These are phyloP conservation scores for Adineta ricciae DNA, from an alignment of 2,888 invertebrate species.

Conservation along the genomic window DNA sequence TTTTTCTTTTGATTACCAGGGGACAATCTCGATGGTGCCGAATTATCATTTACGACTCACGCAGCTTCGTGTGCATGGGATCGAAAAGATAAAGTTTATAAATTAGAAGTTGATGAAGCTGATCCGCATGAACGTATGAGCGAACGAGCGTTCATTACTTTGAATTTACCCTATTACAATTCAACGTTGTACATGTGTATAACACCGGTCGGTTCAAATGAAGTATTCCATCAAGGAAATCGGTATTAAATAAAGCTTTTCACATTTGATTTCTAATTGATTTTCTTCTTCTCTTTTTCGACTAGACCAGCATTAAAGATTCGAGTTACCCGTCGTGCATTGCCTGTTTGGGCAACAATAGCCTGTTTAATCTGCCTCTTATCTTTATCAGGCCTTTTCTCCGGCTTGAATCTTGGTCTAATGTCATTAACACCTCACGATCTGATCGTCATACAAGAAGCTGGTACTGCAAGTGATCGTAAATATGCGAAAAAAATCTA, in stretches of 20 bases:
- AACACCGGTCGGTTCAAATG: not conserved
- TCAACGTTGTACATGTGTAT: not conserved
- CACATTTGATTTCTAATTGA: not conserved
- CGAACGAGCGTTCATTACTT: not conserved
- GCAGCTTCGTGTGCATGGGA: not conserved
- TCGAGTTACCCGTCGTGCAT: not conserved
- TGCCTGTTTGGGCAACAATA: not conserved
- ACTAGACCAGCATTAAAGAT: not conserved
- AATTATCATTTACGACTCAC: not conserved
- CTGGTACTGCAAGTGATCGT: slow-evolving; percentile 65
- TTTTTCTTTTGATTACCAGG: not conserved
- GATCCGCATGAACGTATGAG: not conserved
- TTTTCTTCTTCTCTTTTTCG: not conserved
- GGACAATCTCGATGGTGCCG: not conserved
- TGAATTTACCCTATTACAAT: slow-evolving; percentile 4
- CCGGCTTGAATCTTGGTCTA: slow-evolving; percentile 85
- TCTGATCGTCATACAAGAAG: slow-evolving; percentile 81
- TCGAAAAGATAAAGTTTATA: not conserved
- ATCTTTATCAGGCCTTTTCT: slow-evolving; percentile 81
- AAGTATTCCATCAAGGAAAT: not conserved
- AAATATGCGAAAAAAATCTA: slow-evolving; percentile 72
- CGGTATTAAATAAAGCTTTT: not conserved
- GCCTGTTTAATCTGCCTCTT: slow-evolving; percentile 56
- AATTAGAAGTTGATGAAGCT: not conserved
- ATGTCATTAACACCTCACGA: slow-evolving; percentile 93